phyloP scores from a whole-genome alignment of 2,888 invertebrate species.

The Cartodere bifasciata region DNA sequence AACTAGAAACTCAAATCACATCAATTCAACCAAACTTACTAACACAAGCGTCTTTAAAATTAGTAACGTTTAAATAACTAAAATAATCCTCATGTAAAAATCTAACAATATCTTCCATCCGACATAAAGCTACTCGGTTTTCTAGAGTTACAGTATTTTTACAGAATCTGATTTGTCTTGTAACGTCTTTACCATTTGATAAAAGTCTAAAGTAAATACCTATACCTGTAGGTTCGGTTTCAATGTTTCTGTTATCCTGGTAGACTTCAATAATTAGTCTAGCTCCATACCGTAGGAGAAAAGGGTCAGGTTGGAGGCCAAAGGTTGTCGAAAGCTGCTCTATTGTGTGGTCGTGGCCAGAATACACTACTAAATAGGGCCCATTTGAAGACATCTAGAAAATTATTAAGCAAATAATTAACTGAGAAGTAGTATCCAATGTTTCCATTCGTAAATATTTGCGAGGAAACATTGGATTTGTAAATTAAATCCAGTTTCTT shows the following conservation, averaged over 20 bases:
- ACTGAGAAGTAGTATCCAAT: too few species aligned
- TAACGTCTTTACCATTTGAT: conserved; percentile 78
- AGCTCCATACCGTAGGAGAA: conserved; percentile 74
- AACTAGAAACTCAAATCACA: too few species aligned
- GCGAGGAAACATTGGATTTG: too few species aligned
- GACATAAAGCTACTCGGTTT: conserved; percentile 51
- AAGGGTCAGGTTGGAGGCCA: conserved; percentile 51
- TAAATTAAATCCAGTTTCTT: too few species aligned
- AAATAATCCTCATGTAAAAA: conserved; percentile 85
- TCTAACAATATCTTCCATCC: conserved; percentile 75
- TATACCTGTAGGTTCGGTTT: conserved; percentile 34
- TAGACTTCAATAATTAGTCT: conserved; percentile 82
- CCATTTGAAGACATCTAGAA: conserved; percentile 29
- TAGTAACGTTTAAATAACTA: conserved; percentile 68
- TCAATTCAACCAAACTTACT: too few species aligned
- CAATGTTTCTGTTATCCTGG: conserved; percentile 43
- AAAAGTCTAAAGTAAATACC: conserved; percentile 73
- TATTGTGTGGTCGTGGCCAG: conserved; percentile 86
- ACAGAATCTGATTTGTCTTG: conserved; percentile 70
- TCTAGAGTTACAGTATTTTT: conserved; percentile 44
- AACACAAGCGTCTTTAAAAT: conserved; percentile 73
- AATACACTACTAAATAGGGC: conserved; percentile 37
- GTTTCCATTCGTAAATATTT: too few species aligned
- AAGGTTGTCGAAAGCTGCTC: conserved; percentile 72
- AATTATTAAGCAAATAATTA: too few species aligned